A percentile compares a stretch with the other conserved stretches of the same genome.
phyloP scores from a whole-genome alignment of 2,113 vertebrate genomes.

The Gallinago jamesoni region DNA sequence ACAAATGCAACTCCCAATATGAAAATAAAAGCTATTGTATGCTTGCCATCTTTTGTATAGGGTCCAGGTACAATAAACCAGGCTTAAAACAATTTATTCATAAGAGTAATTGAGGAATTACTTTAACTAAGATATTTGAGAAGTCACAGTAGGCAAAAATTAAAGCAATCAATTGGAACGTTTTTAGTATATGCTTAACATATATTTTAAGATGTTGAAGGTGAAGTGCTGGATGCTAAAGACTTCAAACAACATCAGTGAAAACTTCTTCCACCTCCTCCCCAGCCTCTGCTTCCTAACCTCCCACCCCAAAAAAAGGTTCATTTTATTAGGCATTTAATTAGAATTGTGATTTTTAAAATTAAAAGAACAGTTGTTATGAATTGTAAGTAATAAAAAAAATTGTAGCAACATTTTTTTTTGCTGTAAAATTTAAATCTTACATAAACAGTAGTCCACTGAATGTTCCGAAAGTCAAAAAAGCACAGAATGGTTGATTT shows the following conservation, averaged over 20 bases:
- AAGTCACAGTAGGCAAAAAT: background rate
- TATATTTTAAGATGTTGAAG: background rate
- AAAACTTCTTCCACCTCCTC: background rate
- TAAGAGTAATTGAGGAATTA: background rate
- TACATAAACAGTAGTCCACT: background rate
- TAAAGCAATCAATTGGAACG: background rate
- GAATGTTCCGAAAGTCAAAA: background rate
- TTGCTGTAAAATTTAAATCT: background rate
- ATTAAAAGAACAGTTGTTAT: background rate
- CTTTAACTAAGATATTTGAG: background rate
- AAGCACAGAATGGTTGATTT: background rate
- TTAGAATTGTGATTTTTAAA: background rate
- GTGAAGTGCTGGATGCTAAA: background rate
- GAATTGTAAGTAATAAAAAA: background rate
- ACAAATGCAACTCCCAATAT: background rate
- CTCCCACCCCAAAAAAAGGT: background rate
- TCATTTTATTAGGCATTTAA: background rate
- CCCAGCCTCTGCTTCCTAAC: background rate
- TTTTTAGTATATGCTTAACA: background rate
- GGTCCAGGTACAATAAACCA: background rate
- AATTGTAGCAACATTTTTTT: background rate
- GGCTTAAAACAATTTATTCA: background rate
- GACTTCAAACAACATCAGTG: background rate
- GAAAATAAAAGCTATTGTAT: background rate
- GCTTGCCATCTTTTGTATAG: background rate